These are phyloP conservation scores for Chrysolina haemoptera DNA, from an alignment of 2,888 invertebrate genomes.

Conservation along the genomic window DNA sequence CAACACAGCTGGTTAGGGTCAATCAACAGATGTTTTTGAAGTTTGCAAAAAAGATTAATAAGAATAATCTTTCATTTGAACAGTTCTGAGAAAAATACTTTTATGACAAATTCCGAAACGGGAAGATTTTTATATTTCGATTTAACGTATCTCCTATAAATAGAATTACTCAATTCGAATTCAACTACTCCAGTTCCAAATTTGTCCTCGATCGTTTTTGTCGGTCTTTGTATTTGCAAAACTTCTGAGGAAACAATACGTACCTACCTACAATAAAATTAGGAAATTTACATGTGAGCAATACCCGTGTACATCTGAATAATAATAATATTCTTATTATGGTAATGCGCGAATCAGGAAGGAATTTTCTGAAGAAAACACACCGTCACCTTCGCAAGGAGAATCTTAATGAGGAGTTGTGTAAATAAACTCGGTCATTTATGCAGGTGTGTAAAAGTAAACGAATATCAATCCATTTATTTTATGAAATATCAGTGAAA, in stretches of 20 bases:
- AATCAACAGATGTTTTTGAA: too few species aligned
- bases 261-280: background rate
- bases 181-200: background rate
- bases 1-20: too few species aligned
- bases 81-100: too few species aligned
- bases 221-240: background rate
- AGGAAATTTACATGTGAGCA: constrained; percentile 4
- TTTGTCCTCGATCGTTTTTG: background rate
- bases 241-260: background rate
- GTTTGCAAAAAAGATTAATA: too few species aligned
- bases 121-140: too few species aligned
- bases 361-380: constrained; percentile 4
- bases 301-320: background rate
- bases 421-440: constrained; percentile 12
- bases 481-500: background rate
- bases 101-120: too few species aligned
- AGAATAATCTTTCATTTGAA: too few species aligned
- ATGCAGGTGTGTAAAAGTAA: background rate
- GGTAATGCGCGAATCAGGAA: constrained; percentile 1
- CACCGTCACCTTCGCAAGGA: background rate
- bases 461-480: background rate
- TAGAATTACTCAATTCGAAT: too few species aligned
- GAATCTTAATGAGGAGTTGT: background rate
- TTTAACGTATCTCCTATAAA: too few species aligned
- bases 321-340: constrained; percentile 5